phyloP scores from a whole-genome alignment of 2,888 invertebrate genomes.

The Dendrolimus houi region DNA sequence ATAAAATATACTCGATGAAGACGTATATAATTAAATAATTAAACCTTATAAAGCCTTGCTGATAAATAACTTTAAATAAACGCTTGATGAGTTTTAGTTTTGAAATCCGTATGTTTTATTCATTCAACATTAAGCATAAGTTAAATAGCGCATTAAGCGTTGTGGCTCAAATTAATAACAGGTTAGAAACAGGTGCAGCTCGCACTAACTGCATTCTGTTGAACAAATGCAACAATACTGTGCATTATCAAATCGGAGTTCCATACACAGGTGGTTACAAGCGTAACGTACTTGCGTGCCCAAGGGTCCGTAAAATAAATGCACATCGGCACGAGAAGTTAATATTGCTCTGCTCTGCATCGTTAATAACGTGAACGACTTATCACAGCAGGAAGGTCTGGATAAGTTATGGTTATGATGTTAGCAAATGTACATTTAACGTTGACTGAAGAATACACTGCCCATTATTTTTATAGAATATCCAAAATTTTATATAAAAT shows the following conservation, averaged over 20 bases:
- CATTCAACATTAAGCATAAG: slow-evolving; percentile 12
- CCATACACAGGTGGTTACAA: slow-evolving; percentile 34
- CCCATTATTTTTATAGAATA: background rate
- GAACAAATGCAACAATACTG: slow-evolving; percentile 22
- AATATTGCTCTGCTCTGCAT: background rate
- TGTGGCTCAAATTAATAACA: slow-evolving; percentile 26
- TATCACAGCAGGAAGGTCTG: background rate
- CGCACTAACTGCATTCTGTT: slow-evolving; percentile 36
- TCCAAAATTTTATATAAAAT: background rate
- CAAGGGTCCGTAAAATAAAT: slow-evolving; percentile 68
- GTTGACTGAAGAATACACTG: background rate
- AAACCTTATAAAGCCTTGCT: too few relatives aligned
- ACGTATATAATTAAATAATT: too few relatives aligned
- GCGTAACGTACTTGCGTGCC: slow-evolving; percentile 36
- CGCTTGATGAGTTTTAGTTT: background rate
- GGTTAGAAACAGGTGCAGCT: slow-evolving; percentile 40
- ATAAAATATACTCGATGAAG: too few relatives aligned
- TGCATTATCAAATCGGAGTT: slow-evolving; percentile 52
- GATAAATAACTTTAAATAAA: too few relatives aligned
- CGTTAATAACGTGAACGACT: background rate
- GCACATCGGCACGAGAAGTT: slow-evolving; percentile 24
- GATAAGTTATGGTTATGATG: background rate
- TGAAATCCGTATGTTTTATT: slow-evolving; percentile 16
- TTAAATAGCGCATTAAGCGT: slow-evolving; percentile 21
- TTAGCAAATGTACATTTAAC: background rate